These are phyloP conservation scores for Liopterus haemorrhoidalis DNA, from an alignment of 2,888 invertebrate species.

Conservation along the genomic window DNA sequence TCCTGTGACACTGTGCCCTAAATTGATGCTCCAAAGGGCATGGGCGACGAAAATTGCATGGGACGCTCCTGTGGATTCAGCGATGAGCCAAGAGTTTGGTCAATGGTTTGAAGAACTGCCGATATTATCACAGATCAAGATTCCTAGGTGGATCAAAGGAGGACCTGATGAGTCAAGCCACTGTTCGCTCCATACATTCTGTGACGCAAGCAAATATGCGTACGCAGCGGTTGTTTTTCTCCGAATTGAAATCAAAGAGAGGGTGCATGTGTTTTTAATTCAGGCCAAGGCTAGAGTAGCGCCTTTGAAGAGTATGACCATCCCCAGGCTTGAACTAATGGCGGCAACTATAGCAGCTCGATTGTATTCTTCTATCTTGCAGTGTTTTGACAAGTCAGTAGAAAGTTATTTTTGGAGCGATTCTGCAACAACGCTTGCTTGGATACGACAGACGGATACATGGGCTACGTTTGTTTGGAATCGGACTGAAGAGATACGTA, in stretches of 20 bases:
- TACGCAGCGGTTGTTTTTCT: conserved; percentile 33
- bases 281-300: conserved; percentile 33
- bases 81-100: conserved; percentile 11
- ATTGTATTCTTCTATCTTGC: conserved; percentile 22
- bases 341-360: conserved; percentile 33
- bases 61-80: conserved; percentile 8
- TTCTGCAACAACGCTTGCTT: conserved; percentile 33
- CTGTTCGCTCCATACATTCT: conserved; percentile 33
- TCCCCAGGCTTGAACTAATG: conserved; percentile 35
- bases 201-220: conserved; percentile 33
- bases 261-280: conserved; percentile 29
- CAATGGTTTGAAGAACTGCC: conserved; percentile 26
- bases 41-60: conserved; percentile 14
- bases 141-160: conserved; percentile 26
- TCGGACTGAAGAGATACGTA: conserved; percentile 34
- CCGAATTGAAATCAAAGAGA: conserved; percentile 21
- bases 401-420: conserved; percentile 34
- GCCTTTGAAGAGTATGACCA: conserved; percentile 31
- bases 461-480: conserved; percentile 36
- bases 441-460: conserved; percentile 31
- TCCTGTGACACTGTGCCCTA: conserved; percentile 22
- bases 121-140: conserved; percentile 22
- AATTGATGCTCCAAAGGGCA: conserved; percentile 25
- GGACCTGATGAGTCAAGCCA: conserved; percentile 13
- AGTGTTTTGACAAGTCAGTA: conserved; percentile 18